These are phyloP conservation scores for Lepidocolaptes lacrymiger DNA, from an alignment of 2,797 vertebrate species.

Conservation along the genomic window DNA sequence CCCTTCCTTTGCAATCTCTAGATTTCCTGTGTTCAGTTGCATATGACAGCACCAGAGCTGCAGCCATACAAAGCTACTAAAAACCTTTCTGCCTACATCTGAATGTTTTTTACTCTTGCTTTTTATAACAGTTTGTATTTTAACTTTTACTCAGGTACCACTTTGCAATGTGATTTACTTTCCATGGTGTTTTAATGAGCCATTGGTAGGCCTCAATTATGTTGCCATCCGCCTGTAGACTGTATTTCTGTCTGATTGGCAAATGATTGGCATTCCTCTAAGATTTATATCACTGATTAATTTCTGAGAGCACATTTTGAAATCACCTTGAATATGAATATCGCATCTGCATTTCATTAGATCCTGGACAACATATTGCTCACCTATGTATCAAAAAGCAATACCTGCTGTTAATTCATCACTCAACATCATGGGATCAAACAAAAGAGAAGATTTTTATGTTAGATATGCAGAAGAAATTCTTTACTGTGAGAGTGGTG, in stretches of 20 bases:
- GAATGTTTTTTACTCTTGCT: background rate
- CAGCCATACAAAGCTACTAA: background rate
- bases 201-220: background rate
- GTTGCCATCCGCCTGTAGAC: background rate
- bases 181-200: background rate
- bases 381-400: background rate
- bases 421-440: background rate
- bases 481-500: background rate
- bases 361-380: background rate
- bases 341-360: background rate
- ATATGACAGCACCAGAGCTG: background rate
- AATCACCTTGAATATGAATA: background rate
- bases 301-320: background rate
- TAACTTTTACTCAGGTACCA: background rate
- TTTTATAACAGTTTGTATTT: background rate
- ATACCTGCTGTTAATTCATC: background rate
- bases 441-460: background rate
- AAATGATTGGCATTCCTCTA: background rate
- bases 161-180: background rate
- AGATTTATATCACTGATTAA: background rate
- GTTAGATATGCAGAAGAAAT: background rate
- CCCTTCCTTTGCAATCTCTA: background rate
- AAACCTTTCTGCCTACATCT: background rate
- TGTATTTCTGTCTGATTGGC: background rate
- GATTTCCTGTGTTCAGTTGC: background rate